A percentile compares a stretch with the other conserved stretches of the same genome.
Evolutionary conservation across 2,888 invertebrate species (phyloP).

Genomic region (Pilophorus perplexus): DNA sequence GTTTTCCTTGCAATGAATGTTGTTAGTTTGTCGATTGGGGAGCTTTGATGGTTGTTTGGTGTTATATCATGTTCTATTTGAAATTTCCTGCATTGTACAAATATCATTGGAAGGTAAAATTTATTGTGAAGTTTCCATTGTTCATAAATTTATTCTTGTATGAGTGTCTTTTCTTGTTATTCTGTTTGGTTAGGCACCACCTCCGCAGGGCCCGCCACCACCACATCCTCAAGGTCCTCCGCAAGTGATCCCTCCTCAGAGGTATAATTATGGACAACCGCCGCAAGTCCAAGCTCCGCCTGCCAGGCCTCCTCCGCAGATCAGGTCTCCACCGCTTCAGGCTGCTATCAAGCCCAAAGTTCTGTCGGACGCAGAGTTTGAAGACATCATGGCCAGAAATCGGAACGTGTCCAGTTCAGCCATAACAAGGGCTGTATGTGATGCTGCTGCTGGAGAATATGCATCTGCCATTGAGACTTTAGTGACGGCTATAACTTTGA

Average conservation of each 20-base stretch:
- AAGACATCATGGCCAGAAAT: slow-evolving; percentile 96
- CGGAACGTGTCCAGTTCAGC: slow-evolving; percentile 96
- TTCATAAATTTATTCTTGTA: background rate
- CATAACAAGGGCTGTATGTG: slow-evolving; percentile 95
- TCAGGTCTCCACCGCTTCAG: slow-evolving; percentile 42
- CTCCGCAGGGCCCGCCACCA: slow-evolving; percentile 63
- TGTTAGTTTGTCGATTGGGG: too few species aligned
- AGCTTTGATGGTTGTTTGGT: too few species aligned
- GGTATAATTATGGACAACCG: slow-evolving; percentile 46
- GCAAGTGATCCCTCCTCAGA: slow-evolving; percentile 54
- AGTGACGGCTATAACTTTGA: slow-evolving; percentile 96
- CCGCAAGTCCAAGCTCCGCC: slow-evolving; percentile 23
- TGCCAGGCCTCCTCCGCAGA: slow-evolving; percentile 48
- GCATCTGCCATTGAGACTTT: slow-evolving; percentile 98
- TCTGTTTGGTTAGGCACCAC: slow-evolving; percentile 34
- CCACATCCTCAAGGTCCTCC: slow-evolving; percentile 61
- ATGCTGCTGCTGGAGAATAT: slow-evolving; percentile 94
- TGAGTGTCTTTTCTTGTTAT: slow-evolving; percentile 29
- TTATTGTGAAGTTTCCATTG: background rate
- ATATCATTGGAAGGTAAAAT: too few species aligned
- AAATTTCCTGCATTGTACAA: too few species aligned
- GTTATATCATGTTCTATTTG: too few species aligned
- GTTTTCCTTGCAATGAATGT: too few species aligned
- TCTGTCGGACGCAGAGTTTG: slow-evolving; percentile 86
- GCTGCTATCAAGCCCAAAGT: slow-evolving; percentile 56